Evolutionary conservation across 1,140 invertebrate genomes (phyloP), one percentile per base, ranked within the genome.

Genomic region (Akabosia matsudoensis): DNA sequence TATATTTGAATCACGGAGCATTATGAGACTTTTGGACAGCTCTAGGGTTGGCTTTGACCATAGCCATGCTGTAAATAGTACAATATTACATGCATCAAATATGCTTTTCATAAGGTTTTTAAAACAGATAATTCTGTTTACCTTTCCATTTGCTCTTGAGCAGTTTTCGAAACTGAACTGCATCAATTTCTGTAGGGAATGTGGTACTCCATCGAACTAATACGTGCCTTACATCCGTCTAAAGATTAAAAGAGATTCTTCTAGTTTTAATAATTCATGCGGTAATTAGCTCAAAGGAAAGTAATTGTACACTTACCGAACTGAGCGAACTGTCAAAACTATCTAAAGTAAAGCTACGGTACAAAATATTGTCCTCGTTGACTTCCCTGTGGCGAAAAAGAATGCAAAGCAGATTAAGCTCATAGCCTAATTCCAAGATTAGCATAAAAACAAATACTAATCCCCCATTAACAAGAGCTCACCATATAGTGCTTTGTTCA

Each of bases 311-410:
- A n/a, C 64, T 73, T 76, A 79, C 75, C 64, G 77, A 75, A 67
- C 56, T 77, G 16, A 80, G 33, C 70, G 71, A 78, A 64, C 89
- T 88, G 80, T 89, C 88, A 78, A 87, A 83, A 82, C 89, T 87
- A 81, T 90, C 90, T 4, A 87, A 81, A 0, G 87, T 86, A 74
- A 91, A 87, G 84, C 91, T 90, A 79, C 89, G 85, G 33, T 91
- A 88, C 24, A 91, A 85, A 85, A 90, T 87, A 82, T 92, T 92
- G 84, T 92, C 91, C 83, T 92, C 91, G 84, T 92, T 92, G 22
- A 91, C 90, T 85, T 92, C 91, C 90, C 90, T 91, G 83, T 56
- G n/a, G n/a, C n/a, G n/a, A n/a, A n/a, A n/a, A n/a, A n/a, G n/a
- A n/a, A n/a, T n/a, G n/a, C 7, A 86, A 84, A 76, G 67, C 64